These are phyloP conservation scores for Henricia sp. DNA, from an alignment of 53 echinoderm and acorn worm genomes.

Conservation along the genomic window DNA sequence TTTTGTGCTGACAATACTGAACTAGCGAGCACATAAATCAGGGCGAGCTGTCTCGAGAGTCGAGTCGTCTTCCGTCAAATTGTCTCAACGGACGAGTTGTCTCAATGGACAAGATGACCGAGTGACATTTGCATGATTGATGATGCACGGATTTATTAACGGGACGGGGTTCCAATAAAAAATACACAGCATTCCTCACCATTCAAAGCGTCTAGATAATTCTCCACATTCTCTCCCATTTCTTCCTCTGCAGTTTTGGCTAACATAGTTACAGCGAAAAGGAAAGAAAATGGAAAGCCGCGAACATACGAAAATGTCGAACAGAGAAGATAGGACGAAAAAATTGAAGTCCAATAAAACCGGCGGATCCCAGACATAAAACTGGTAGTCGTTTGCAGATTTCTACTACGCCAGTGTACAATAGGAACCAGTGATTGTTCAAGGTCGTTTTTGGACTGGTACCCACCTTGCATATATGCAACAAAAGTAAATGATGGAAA, in stretches of 20 bases:
- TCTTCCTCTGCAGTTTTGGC: constrained; percentile 58
- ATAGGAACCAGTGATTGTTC: constrained; percentile 6
- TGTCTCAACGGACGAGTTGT: too few species aligned
- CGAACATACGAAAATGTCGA: not conserved
- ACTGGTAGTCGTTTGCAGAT: not conserved
- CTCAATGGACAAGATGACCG: too few species aligned
- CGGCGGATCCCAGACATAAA: constrained; percentile 24
- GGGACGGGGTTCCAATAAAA: not conserved
- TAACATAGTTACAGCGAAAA: constrained; percentile 45
- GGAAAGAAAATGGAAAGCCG: not conserved
- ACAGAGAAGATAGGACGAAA: not conserved
- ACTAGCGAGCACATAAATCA: too few species aligned
- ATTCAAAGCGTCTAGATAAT: constrained; percentile 74
- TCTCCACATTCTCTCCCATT: constrained; percentile 70
- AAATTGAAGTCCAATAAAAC: not conserved
- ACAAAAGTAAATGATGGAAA: too few species aligned
- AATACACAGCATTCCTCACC: constrained; percentile 53
- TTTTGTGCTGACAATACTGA: too few species aligned
- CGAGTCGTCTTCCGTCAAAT: too few species aligned
- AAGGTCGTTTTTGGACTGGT: constrained; percentile 31
- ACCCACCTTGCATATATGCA: not conserved
- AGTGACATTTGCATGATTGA: too few species aligned
- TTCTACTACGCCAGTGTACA: not conserved
- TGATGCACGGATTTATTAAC: not conserved
- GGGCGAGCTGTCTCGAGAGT: too few species aligned